Evolutionary conservation across 2,113 vertebrate species (phyloP).

Genomic region (Balaeniceps rex): DNA sequence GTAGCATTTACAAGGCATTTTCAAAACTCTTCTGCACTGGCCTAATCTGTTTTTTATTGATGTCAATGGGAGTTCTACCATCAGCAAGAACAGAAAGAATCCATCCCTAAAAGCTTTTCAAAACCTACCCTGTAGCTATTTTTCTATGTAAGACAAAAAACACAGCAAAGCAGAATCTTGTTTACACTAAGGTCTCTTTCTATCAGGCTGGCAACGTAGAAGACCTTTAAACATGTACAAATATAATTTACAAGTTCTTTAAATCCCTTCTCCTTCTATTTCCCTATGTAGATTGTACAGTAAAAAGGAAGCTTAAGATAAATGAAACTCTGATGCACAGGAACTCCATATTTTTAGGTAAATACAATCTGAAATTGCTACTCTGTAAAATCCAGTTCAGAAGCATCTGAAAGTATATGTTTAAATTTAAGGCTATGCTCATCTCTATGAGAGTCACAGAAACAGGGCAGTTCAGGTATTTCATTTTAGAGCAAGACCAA

Average conservation of each 20-base stretch:
- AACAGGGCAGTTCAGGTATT: background rate
- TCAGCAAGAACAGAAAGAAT: background rate
- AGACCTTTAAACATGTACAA: background rate
- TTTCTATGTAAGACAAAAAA: background rate
- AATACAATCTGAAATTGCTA: background rate
- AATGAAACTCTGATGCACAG: background rate
- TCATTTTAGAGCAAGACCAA: background rate
- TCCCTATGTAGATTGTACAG: background rate
- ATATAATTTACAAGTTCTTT: background rate
- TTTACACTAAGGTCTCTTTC: background rate
- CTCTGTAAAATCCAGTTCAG: background rate
- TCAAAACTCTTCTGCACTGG: background rate
- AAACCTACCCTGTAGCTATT: background rate
- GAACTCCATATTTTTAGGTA: background rate
- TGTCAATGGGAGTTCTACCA: background rate
- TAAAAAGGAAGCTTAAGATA: background rate
- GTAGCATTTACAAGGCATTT: background rate
- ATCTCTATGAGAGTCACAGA: background rate
- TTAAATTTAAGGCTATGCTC: background rate
- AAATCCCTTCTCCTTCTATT: background rate
- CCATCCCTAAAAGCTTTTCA: background rate
- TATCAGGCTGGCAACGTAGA: background rate
- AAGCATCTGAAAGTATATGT: background rate
- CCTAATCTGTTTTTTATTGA: background rate
- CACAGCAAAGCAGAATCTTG: background rate